Evolutionary conservation across 1,140 invertebrate species (phyloP), one percentile per base, ranked within the genome.

Genomic region (Saccostrea cuccullata): DNA sequence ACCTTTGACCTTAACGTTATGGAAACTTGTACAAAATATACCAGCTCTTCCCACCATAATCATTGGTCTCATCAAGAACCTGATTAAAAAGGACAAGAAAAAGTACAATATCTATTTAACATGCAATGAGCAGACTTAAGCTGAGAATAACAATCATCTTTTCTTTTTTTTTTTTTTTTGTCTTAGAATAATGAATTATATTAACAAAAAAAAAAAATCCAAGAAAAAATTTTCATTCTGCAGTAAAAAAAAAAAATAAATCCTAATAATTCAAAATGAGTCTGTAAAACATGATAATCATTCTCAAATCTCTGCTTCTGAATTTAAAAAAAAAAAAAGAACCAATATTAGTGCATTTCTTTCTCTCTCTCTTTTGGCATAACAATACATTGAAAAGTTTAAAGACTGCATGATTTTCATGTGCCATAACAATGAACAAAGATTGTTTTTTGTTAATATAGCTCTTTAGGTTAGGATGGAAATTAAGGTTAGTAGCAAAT

Each of bases 1-100:
- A 11, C 93, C 93, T 86, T 86, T 91, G 23, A 92, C 87, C 84
- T 93, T 92, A 47, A 94, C 87, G 86, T 88, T 91, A 87, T 93
- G 91, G 90, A 94, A 93, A 86, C 93, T 92, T 82, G 82, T 85
- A 73, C 91, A 67, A 90, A 92, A 92, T 40, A 86, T 73, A 56
- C 90, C 88, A 55, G 87, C 40, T 73, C 91, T 84, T 86, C 91
- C 91, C 1, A 91, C 55, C 89, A 89, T 91, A n/a, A 84, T 82
- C 55, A 93, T 85, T n/a, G 90, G 84, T 55, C 70, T 36, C n/a
- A 85, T 58, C 67, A 91, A 70, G n/a, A 30, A 88, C 90, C 92
- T 94, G 89, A 87, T 55, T 85, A 86, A 90, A 86, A 88, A 86
- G 58, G 56, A 64, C 67, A 84, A 89, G 83, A 84, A 84, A 84